Conservation (phyloP, 2,797 vertebrate species). For the Channallabes apus region DNA sequence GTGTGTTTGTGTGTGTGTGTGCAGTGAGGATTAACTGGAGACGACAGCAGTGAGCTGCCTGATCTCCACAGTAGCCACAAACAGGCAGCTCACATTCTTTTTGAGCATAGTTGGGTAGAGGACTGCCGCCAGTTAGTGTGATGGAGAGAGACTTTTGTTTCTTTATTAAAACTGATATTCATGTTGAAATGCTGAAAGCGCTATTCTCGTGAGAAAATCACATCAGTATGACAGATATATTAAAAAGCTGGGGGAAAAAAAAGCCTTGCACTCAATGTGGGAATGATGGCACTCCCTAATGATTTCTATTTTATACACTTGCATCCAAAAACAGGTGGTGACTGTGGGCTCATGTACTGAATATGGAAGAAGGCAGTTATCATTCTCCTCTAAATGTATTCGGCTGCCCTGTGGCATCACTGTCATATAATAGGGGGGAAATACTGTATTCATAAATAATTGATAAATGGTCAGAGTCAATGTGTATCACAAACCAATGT, state of each 20-base stretch:
- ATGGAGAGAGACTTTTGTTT: constrained; percentile 41
- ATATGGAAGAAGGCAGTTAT: not conserved
- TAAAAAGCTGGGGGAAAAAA: not conserved
- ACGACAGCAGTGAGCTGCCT: constrained; percentile 72
- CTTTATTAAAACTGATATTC: constrained; percentile 44
- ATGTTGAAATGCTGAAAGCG: constrained; percentile 10
- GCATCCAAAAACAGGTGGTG: too few relatives aligned
- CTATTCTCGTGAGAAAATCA: constrained; percentile 12
- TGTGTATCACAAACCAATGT: not conserved
- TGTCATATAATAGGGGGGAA: not conserved
- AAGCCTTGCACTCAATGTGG: not conserved
- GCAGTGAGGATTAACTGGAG: constrained; percentile 64
- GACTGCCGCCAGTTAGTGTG: constrained; percentile 35
- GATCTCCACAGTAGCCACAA: constrained; percentile 67
- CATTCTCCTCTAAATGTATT: not conserved
- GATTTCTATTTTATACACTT: not conserved
- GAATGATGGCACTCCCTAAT: not conserved
- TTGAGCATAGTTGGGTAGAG: constrained; percentile 48
- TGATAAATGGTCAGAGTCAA: not conserved
- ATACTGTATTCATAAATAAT: not conserved
- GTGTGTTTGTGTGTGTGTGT: not conserved
- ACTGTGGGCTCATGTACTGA: not conserved
- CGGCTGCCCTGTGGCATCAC: not conserved
- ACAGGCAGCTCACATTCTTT: constrained; percentile 71
- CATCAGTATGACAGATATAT: not conserved